A percentile compares a stretch with the other conserved stretches of the same genome.
Conservation (phyloP, 2,797 vertebrate species). For the Rhinogobio ventralis region DNA sequence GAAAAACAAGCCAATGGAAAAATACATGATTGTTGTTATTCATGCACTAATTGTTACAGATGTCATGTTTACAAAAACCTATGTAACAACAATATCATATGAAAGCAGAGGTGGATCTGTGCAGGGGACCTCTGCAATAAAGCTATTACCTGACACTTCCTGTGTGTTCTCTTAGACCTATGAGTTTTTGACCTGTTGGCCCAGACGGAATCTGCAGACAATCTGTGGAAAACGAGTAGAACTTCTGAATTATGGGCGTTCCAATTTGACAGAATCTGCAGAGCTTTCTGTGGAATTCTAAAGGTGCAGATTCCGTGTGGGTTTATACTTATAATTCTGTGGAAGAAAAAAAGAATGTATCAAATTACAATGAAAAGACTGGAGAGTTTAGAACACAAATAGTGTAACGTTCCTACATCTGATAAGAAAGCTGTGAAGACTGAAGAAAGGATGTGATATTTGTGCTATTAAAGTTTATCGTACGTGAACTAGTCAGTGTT, state of each 20-base stretch:
- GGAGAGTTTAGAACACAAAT: neutral
- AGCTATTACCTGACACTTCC: conserved; percentile 7
- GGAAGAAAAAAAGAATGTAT: conserved; percentile 14
- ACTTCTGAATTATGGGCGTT: neutral
- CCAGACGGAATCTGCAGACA: neutral
- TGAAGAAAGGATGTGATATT: neutral
- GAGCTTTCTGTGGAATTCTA: conserved; percentile 8
- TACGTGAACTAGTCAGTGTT: neutral
- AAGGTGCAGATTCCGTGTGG: neutral
- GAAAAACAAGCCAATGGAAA: conserved; percentile 41
- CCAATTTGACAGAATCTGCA: neutral
- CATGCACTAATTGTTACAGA: conserved; percentile 18
- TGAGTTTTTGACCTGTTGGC: neutral
- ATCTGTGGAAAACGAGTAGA: neutral
- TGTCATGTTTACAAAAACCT: conserved; percentile 9
- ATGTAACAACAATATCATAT: neutral
- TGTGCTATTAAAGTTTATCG: neutral
- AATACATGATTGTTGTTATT: conserved; percentile 19
- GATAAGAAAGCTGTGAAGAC: neutral
- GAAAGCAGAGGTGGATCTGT: conserved; percentile 9
- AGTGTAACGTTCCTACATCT: neutral
- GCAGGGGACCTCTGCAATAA: neutral
- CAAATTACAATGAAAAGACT: neutral
- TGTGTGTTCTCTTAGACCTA: neutral
- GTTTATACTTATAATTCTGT: neutral